Conservation (phyloP, 1,140 invertebrate species). For the Atopsyche davidsoni region DNA sequence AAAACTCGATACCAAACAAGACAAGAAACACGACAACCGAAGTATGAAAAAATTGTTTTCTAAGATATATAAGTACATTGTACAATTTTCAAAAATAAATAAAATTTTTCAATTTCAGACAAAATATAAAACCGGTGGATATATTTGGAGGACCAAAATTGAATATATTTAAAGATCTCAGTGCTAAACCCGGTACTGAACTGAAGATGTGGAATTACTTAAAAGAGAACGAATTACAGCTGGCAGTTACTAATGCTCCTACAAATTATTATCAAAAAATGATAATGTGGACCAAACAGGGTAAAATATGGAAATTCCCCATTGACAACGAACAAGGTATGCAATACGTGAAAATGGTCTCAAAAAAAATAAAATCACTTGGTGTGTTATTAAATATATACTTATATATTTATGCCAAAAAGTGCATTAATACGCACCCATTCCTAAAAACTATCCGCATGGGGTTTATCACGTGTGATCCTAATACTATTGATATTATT, state of each 20-base stretch:
- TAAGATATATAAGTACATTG: too few species aligned
- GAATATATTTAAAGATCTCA: conserved; percentile 51
- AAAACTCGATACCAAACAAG: too few species aligned
- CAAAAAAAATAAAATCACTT: too few species aligned
- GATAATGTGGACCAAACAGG: conserved; percentile 89
- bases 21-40: too few species aligned
- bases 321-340: conserved; percentile 95
- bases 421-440: too few species aligned
- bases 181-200: conserved; percentile 41
- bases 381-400: conserved; percentile 8
- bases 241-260: conserved; percentile 63
- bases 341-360: too few species aligned
- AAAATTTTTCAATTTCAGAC: conserved; percentile 19
- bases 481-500: conserved; percentile 10
- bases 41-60: too few species aligned
- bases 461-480: too few species aligned
- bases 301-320: conserved; percentile 95
- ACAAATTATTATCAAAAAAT: conserved; percentile 89
- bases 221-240: conserved; percentile 57
- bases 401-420: not conserved
- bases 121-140: conserved; percentile 38
- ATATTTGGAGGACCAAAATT: conserved; percentile 53
- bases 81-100: too few species aligned
- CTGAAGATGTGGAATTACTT: conserved; percentile 64
- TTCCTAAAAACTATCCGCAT: too few species aligned